These are phyloP conservation scores for Empidonax traillii DNA, from an alignment of 2,113 vertebrate genomes.

Conservation along the genomic window DNA sequence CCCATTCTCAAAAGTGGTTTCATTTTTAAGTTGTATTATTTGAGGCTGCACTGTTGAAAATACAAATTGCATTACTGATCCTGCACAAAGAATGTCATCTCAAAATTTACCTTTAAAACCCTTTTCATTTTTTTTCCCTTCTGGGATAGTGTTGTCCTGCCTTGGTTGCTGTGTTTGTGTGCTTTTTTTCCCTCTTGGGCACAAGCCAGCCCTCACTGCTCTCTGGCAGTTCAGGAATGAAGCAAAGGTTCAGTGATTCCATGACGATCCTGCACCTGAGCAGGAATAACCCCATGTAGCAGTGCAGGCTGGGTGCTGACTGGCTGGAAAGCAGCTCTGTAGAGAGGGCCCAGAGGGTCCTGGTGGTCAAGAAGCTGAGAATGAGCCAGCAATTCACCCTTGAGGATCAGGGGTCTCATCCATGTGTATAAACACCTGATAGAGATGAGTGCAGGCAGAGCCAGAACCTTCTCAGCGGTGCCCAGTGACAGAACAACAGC, in stretches of 20 bases:
- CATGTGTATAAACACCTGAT: background rate
- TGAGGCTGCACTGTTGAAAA: constrained; percentile 95
- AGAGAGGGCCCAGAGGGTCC: background rate
- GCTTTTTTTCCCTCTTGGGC: background rate
- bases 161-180: background rate
- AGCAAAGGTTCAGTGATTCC: background rate
- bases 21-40: constrained; percentile 94
- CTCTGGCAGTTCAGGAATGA: background rate
- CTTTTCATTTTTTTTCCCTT: background rate
- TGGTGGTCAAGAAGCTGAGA: background rate
- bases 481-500: background rate
- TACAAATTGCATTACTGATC: constrained; percentile 66
- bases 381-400: background rate
- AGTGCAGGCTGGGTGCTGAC: background rate
- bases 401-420: background rate
- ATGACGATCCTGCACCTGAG: background rate
- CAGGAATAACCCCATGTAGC: background rate
- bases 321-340: background rate
- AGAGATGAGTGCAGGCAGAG: background rate
- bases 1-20: constrained; percentile 90
- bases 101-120: background rate
- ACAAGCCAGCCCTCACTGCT: background rate
- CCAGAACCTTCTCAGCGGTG: background rate
- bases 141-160: rapidly evolving
- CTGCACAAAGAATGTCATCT: background rate